A percentile compares a stretch with the other conserved stretches of the same genome.
These are phyloP conservation scores for Tretioscincus oriximinensis DNA, from an alignment of 2,113 vertebrate species.

Conservation along the genomic window DNA sequence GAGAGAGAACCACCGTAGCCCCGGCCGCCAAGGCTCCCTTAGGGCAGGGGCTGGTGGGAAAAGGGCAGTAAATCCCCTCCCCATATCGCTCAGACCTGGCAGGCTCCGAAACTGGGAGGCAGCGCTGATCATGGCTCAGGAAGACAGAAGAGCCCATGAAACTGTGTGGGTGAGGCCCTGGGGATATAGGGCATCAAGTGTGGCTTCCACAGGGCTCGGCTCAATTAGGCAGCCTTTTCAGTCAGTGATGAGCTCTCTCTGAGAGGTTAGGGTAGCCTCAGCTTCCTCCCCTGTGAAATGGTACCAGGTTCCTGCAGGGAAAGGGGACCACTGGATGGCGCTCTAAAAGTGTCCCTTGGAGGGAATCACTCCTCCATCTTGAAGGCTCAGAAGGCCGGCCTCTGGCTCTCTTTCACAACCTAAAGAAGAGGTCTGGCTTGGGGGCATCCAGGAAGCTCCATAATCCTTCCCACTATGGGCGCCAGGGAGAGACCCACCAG, in stretches of 20 bases:
- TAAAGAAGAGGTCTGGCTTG: no score
- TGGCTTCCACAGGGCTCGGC: neutral
- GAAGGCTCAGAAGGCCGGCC: no score
- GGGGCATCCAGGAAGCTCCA: no score
- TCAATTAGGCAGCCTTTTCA: neutral
- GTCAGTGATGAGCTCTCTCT: no score
- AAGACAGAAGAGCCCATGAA: neutral
- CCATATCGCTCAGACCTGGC: neutral
- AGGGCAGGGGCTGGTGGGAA: neutral
- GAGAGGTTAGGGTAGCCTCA: neutral
- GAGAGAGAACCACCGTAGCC: neutral
- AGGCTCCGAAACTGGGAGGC: neutral
- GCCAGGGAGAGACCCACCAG: no score
- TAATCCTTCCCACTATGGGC: no score
- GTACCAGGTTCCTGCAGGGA: neutral
- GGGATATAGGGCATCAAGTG: neutral
- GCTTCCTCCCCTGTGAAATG: constrained; percentile 2
- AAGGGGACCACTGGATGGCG: neutral
- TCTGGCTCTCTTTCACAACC: no score
- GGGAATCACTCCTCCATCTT: no score
- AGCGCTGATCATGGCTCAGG: neutral
- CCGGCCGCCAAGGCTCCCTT: neutral
- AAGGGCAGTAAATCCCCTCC: neutral
- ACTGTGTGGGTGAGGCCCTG: neutral
- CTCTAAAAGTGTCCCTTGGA: neutral